Evolutionary conservation across 2,888 invertebrate species (phyloP).

Genomic region (Monoplex corrugatus): DNA sequence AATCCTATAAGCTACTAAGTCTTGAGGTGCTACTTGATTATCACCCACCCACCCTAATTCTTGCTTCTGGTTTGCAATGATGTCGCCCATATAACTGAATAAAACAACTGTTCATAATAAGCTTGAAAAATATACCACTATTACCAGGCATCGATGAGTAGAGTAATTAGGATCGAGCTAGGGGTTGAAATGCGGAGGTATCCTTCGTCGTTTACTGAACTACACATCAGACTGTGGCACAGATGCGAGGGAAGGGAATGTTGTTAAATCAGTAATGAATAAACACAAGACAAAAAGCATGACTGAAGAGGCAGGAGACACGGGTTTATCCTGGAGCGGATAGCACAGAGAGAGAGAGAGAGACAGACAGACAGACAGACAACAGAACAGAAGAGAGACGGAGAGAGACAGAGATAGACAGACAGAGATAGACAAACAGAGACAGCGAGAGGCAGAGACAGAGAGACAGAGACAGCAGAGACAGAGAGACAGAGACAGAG

Average conservation of each 20-base stretch:
- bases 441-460: too few species aligned
- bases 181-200: not conserved
- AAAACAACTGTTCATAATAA: too few species aligned
- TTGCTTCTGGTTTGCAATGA: too few species aligned
- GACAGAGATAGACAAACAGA: not conserved
- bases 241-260: not conserved
- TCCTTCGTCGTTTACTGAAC: too few species aligned
- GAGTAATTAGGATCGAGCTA: constrained; percentile 15
- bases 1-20: too few species aligned
- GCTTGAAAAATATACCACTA: too few species aligned
- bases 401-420: not conserved
- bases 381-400: not conserved
- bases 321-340: constrained; percentile 3
- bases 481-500: not conserved
- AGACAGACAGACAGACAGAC: not conserved
- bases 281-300: not conserved
- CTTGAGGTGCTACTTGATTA: too few species aligned
- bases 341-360: too few species aligned
- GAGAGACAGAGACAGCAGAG: not conserved
- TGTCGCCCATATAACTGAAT: too few species aligned
- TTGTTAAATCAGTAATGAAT: constrained; percentile 27
- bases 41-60: too few species aligned
- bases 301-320: not conserved
- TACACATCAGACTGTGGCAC: not conserved
- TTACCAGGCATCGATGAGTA: too few species aligned